These are phyloP conservation scores for Ametastegia equiseti DNA, from an alignment of 2,888 invertebrate genomes.

Conservation along the genomic window DNA sequence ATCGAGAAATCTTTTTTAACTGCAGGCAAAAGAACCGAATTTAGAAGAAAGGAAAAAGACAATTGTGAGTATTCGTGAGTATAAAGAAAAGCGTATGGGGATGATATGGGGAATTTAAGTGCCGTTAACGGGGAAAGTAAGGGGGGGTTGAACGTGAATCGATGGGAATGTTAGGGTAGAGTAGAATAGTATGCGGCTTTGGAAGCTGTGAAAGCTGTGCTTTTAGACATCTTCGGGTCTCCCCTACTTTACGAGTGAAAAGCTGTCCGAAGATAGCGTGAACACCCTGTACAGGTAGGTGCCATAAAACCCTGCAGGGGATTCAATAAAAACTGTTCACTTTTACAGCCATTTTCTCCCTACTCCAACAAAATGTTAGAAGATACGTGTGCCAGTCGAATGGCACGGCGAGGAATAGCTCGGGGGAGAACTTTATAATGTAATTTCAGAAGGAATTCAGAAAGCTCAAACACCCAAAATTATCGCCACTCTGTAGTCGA, in stretches of 20 bases:
- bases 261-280: conserved; percentile 38
- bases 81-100: not conserved
- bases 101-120: conserved; percentile 2
- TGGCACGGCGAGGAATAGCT: not conserved
- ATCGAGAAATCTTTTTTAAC: not conserved
- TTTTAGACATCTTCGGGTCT: conserved; percentile 26
- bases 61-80: not conserved
- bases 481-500: not conserved
- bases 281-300: conserved; percentile 24
- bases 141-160: not conserved
- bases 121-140: not conserved
- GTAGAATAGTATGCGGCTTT: conserved; percentile 26
- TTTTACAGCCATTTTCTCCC: conserved; percentile 36
- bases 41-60: too few relatives aligned
- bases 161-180: not conserved
- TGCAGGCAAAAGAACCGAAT: too few relatives aligned
- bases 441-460: not conserved
- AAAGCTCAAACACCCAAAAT: not conserved
- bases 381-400: not conserved
- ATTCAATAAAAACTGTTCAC: conserved; percentile 45
- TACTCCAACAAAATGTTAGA: not conserved
- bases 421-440: not conserved
- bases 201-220: conserved; percentile 37
- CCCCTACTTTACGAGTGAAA: conserved; percentile 40
- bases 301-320: conserved; percentile 41